Base-by-base conservation (phyloP, 2,888 invertebrate species). In the Platerodrilus igneus region DNA sequence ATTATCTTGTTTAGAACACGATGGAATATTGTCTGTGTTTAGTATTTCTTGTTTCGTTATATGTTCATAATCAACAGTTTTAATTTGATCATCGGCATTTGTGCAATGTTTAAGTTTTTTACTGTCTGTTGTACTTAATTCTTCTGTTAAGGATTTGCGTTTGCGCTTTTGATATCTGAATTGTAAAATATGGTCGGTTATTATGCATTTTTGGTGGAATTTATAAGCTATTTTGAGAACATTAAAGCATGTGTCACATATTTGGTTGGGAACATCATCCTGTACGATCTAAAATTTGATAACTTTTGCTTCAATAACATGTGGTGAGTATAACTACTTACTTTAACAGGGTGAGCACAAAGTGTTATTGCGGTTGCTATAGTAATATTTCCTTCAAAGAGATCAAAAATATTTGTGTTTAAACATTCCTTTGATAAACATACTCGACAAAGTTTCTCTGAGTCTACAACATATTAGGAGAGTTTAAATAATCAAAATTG, bases 171-270 rank as follows among this genome's bases (percentile, higher is more conserved):
- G 10, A 15, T 26, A 11, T 19, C 9, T 18, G 10, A 32, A 32
- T 10, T 27, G 30, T 32, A 51, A 41, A 4, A 31, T 45, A 4
- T 42, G 42, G 26, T 62, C 57, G 13, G 52, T 55, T 9, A 37
- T 25, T 8, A 64, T 25, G 34, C 63, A 63, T 32, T 48, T 50
- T 11, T 48, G 50, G 28, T 60, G 46, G 46, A 65, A 63, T 29
- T 58, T 53, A 28, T 60, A 54, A 21, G 55, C 58, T n/a, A 48
- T 37, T 25, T 47, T 48, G 15, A 66, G 21, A 3, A 33, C 48
- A 16, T 50, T 38, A 9, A 57, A 46, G 35, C 66, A 66, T 11
- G 39, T 36, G n/a, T 32, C 29, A 37, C 66, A 66, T 13, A 65
- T 55, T 7, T 51, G 36, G 48, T 62, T 57, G 3, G 64, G 58